These are phyloP conservation scores for Nymphicus hollandicus DNA, from an alignment of 2,113 vertebrate species.

Conservation along the genomic window DNA sequence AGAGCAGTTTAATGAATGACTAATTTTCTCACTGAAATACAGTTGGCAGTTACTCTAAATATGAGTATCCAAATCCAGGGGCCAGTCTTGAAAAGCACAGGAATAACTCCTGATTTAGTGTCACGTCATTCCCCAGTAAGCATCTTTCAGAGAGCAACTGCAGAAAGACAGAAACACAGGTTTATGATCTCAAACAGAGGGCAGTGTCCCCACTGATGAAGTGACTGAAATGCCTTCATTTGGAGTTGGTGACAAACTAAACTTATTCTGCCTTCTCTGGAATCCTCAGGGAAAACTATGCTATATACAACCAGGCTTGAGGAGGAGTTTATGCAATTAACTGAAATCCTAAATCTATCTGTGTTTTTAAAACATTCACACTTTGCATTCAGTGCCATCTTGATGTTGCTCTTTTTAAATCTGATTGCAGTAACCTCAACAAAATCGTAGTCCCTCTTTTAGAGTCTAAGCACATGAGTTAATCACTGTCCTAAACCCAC, in stretches of 20 bases:
- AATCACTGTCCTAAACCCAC: background rate
- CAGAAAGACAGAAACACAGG: background rate
- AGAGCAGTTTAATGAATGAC: background rate
- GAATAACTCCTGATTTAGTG: background rate
- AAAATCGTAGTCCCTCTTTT: background rate
- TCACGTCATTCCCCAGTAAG: background rate
- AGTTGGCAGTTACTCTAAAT: background rate
- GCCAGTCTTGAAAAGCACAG: background rate
- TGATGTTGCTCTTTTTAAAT: rapidly evolving
- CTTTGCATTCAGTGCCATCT: background rate
- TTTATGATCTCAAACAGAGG: background rate
- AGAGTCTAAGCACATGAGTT: background rate
- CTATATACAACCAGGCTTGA: rapidly evolving
- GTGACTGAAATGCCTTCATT: background rate
- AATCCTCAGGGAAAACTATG: background rate
- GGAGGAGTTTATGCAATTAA: background rate
- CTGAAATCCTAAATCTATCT: background rate
- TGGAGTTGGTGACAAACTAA: background rate
- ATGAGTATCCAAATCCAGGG: background rate
- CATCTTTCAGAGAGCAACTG: background rate
- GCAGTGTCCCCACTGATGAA: background rate
- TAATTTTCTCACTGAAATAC: background rate
- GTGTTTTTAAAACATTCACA: background rate
- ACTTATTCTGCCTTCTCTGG: background rate
- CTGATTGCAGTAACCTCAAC: background rate